Conservation (phyloP, 2,888 invertebrate genomes). For the Argyra leucocephala region DNA sequence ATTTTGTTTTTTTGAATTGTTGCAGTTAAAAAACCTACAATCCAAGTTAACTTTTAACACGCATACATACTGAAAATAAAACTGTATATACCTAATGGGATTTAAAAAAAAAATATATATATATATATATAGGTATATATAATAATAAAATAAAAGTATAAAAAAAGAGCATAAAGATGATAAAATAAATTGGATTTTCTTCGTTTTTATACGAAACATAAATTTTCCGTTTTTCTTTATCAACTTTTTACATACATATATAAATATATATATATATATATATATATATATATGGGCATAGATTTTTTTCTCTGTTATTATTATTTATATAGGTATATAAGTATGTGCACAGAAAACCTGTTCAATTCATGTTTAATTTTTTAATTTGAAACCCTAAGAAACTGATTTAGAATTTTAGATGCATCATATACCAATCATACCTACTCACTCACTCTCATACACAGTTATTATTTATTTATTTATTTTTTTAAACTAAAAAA, state of each 20-base stretch:
- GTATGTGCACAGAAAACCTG: background rate
- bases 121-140: background rate
- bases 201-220: background rate
- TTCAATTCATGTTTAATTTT: background rate
- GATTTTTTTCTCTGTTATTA: no score
- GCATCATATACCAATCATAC: no score
- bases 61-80: background rate
- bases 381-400: background rate
- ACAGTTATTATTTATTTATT: no score
- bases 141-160: background rate
- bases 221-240: conserved; percentile 1
- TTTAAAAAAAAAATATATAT: no score
- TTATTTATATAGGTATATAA: no score
- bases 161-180: no score
- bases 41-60: conserved; percentile 3
- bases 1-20: background rate
- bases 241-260: background rate
- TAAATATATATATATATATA: no score
- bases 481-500: no score
- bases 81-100: background rate
- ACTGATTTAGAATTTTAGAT: no score
- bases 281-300: no score
- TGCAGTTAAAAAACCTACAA: background rate
- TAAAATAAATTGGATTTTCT: background rate
- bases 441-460: no score